Evolutionary conservation across 2,797 vertebrate genomes (phyloP).

Genomic region (Parambassis ranga): DNA sequence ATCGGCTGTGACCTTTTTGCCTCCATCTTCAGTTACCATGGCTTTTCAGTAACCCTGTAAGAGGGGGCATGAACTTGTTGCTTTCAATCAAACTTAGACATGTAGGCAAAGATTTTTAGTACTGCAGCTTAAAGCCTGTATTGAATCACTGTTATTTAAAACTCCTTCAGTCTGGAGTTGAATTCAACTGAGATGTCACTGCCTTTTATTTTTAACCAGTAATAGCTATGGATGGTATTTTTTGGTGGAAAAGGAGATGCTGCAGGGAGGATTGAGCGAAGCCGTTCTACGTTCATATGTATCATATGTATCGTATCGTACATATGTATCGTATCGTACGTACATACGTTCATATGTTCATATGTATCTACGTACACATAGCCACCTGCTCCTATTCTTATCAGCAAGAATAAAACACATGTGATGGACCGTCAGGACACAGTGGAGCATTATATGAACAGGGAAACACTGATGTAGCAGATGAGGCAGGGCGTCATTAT

Average conservation of each 20-base stretch:
- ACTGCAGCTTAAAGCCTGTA: not conserved
- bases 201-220: not conserved
- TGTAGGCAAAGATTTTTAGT: not conserved
- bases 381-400: too few relatives aligned
- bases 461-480: too few relatives aligned
- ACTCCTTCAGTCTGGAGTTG: not conserved
- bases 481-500: too few relatives aligned
- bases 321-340: too few relatives aligned
- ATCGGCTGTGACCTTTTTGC: conserved; percentile 7
- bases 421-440: too few relatives aligned
- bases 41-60: not conserved
- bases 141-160: not conserved
- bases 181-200: not conserved
- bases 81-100: conserved; percentile 10
- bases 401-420: too few relatives aligned
- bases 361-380: too few relatives aligned
- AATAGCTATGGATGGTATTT: not conserved
- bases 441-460: too few relatives aligned
- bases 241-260: not conserved
- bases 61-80: not conserved
- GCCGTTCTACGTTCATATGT: too few relatives aligned
- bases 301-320: too few relatives aligned
- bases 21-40: conserved; percentile 29
- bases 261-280: not conserved
- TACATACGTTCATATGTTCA: too few relatives aligned